Conservation (phyloP, 2,888 invertebrate species). For the Scaeva pyrastri region DNA sequence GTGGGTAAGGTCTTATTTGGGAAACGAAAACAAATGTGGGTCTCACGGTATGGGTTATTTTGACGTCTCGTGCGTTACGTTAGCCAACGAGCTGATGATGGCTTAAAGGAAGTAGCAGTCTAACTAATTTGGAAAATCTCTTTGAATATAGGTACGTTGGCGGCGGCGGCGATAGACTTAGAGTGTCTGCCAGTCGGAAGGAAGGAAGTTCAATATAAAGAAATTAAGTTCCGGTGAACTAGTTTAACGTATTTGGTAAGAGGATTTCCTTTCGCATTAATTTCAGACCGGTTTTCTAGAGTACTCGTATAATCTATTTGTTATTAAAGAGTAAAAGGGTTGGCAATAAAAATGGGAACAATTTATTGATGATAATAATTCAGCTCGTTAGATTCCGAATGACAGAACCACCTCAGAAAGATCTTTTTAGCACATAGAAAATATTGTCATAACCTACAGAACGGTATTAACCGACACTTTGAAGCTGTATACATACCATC, state of each 20-base stretch:
- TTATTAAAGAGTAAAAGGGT: too few species aligned
- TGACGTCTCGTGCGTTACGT: constrained; percentile 5
- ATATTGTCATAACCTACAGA: too few species aligned
- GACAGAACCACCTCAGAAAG: too few species aligned
- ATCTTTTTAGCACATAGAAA: too few species aligned
- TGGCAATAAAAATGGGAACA: too few species aligned
- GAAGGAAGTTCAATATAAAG: constrained; percentile 49
- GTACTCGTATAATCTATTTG: too few species aligned
- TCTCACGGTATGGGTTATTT: constrained; percentile 53
- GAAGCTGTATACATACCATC: too few species aligned
- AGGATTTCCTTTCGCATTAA: constrained; percentile 52
- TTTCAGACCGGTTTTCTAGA: neutral
- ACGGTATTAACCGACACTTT: too few species aligned
- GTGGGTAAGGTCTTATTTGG: constrained; percentile 55
- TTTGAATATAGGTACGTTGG: constrained; percentile 14
- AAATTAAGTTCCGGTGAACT: constrained; percentile 39
- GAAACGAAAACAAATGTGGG: constrained; percentile 68
- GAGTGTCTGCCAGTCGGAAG: constrained; percentile 53
- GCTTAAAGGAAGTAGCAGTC: constrained; percentile 62
- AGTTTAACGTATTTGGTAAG: constrained; percentile 37
- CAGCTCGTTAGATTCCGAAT: too few species aligned
- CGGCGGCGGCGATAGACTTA: too few species aligned
- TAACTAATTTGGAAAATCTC: constrained; percentile 62
- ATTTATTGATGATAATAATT: too few species aligned
- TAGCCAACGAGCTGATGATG: neutral